Base-by-base conservation (phyloP, 1,140 invertebrate genomes). In the Polypedilum vanderplanki region DNA sequence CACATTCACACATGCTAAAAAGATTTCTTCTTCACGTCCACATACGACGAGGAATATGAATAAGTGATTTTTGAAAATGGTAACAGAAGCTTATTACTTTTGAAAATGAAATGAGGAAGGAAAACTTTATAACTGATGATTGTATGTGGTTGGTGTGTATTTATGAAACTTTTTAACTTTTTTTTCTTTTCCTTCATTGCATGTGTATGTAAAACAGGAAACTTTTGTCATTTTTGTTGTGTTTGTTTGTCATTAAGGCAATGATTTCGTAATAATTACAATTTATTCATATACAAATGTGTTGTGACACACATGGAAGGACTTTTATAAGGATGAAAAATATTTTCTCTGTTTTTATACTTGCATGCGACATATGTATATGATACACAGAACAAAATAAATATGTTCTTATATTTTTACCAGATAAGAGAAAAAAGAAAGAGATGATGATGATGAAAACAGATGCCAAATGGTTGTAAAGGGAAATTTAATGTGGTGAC, bases 221-320 rank as follows among this genome's bases (percentile, higher is more conserved):
- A 57, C 46, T n/a, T 57, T 57, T 57, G 46, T 15, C 24, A 33
- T 57, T 57, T 8, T 12, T 15, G 12, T 57, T 57, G 3, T 57
- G 46, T 57, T 57, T 57, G 46, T 33, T 33, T 57, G 46, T 57
- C 46, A 57, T 57, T 57, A 57, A 57, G n/a, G 10, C 46, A 57
- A 57, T 57, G 12, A n/a, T 57, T 57, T 15, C 46, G n/a, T 57
- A 57, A 57, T 57, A 57, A 57, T 57, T 57, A 57, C 46, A 57
- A 57, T 57, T 57, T 57, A 57, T 57, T 12, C 10, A n/a, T 57
- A 33, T 3, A 57, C 15, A 12, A 57, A n/a, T 4, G 10, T n/a
- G 46, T 4, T 12, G 46, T n/a, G 4, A 15, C 46, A 57, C 12
- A 57, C 12, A n/a, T n/a, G n/a, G 46, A 57, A 57, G 46, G 46